These are phyloP conservation scores for Astreopora myriophthalma DNA, from an alignment of 64 coral and sea anemone species.

Conservation along the genomic window DNA sequence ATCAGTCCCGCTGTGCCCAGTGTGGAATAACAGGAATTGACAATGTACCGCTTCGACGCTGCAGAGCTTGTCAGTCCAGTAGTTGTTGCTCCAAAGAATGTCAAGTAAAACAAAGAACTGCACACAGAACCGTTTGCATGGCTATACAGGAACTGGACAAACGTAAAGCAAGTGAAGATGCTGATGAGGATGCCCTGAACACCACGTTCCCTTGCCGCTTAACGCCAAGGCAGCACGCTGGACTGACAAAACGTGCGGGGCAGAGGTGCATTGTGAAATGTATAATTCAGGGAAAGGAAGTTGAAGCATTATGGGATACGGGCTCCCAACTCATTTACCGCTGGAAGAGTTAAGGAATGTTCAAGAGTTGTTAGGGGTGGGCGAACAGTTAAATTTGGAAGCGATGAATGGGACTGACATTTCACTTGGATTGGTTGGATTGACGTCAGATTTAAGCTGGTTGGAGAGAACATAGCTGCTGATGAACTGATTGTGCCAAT, in stretches of 20 bases:
- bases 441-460: too few relatives aligned
- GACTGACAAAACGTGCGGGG: constrained; percentile 54
- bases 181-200: neutral
- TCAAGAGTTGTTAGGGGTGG: too few relatives aligned
- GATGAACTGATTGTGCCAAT: too few relatives aligned
- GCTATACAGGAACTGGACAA: neutral
- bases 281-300: constrained; percentile 24
- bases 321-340: too few relatives aligned
- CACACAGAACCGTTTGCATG: constrained; percentile 33
- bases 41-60: neutral
- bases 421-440: too few relatives aligned
- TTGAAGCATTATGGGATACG: constrained; percentile 52
- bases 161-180: neutral
- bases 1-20: neutral
- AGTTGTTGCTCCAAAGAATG: constrained; percentile 49
- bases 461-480: too few relatives aligned
- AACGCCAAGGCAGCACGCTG: constrained; percentile 11
- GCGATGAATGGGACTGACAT: too few relatives aligned
- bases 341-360: too few relatives aligned
- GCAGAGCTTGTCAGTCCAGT: constrained; percentile 24
- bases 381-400: too few relatives aligned
- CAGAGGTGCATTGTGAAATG: constrained; percentile 14
- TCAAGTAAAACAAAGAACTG: constrained; percentile 33
- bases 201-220: constrained; percentile 1
- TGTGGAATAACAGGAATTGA: neutral